Percentiles rank a stretch among this genome's conserved stretches.
Conservation (phyloP, 2,113 vertebrate species). For the Philantomba maxwellii region DNA sequence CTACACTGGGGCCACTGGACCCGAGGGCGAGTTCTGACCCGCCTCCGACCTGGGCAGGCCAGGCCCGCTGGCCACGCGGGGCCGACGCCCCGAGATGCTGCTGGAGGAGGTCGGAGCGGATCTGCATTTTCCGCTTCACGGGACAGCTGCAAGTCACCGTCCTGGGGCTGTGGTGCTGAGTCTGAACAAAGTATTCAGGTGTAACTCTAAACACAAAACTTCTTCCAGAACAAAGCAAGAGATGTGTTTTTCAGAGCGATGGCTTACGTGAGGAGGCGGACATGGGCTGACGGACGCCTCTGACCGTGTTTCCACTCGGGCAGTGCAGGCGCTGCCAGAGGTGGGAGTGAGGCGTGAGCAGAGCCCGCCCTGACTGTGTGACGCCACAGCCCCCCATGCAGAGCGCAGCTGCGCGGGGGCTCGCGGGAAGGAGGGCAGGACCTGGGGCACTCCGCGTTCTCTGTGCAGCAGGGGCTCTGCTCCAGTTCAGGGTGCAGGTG, state of each 20-base stretch:
- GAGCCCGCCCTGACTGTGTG: accelerated
- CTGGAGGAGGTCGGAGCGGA: neutral
- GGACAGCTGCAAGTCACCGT: neutral
- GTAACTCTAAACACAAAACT: neutral
- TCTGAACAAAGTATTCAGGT: neutral
- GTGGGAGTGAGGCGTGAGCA: neutral
- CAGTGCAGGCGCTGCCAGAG: accelerated
- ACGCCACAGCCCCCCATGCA: accelerated
- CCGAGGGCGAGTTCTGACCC: accelerated
- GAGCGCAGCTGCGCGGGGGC: neutral
- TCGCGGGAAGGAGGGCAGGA: accelerated
- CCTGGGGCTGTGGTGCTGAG: neutral
- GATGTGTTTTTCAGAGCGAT: neutral
- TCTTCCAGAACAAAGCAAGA: neutral
- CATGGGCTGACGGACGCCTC: accelerated
- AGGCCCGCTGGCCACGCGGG: accelerated
- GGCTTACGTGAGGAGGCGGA: neutral
- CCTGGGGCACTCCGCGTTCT: accelerated
- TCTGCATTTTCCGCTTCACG: accelerated
- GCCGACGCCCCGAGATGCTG: neutral
- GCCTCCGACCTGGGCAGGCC: no score
- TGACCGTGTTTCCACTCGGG: neutral
- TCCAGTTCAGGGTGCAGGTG: neutral
- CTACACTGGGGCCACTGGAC: neutral
- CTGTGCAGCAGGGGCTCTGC: neutral